These are phyloP conservation scores for Acanthosepion esculentum DNA, from an alignment of 2,888 invertebrate genomes.

Conservation along the genomic window DNA sequence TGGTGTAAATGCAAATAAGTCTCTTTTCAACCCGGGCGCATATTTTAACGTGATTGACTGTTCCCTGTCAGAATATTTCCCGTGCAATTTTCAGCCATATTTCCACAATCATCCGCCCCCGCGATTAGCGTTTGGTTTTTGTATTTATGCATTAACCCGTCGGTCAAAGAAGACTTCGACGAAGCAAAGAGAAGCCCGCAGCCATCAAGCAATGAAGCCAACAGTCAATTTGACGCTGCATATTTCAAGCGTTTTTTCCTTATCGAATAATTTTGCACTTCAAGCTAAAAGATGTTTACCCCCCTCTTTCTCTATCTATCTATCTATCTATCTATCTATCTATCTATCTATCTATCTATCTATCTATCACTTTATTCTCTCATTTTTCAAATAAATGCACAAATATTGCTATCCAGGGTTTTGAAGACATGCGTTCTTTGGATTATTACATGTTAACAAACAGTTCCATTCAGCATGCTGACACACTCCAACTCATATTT, in stretches of 20 bases:
- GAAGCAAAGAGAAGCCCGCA: background rate
- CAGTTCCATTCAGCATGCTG: too few relatives aligned
- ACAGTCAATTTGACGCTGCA: background rate
- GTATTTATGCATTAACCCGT: background rate
- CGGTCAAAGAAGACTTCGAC: background rate
- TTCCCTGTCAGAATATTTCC: background rate
- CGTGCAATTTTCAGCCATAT: background rate
- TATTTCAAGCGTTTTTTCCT: background rate
- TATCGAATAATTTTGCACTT: too few relatives aligned
- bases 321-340: too few relatives aligned
- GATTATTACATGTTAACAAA: too few relatives aligned
- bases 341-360: too few relatives aligned
- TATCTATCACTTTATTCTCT: too few relatives aligned
- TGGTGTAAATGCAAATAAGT: background rate
- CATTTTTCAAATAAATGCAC: too few relatives aligned
- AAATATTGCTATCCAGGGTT: too few relatives aligned
- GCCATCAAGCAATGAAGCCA: background rate
- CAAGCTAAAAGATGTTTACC: too few relatives aligned
- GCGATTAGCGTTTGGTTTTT: background rate
- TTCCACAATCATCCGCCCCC: background rate
- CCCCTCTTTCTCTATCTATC: too few relatives aligned
- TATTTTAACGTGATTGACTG: constrained; percentile 20
- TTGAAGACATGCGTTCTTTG: too few relatives aligned
- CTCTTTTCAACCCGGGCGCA: background rate
- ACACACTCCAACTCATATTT: too few relatives aligned